Evolutionary conservation across 2,797 vertebrate genomes (phyloP), one percentile per base, ranked within the genome.

Genomic region (Sparidentex hasta): DNA sequence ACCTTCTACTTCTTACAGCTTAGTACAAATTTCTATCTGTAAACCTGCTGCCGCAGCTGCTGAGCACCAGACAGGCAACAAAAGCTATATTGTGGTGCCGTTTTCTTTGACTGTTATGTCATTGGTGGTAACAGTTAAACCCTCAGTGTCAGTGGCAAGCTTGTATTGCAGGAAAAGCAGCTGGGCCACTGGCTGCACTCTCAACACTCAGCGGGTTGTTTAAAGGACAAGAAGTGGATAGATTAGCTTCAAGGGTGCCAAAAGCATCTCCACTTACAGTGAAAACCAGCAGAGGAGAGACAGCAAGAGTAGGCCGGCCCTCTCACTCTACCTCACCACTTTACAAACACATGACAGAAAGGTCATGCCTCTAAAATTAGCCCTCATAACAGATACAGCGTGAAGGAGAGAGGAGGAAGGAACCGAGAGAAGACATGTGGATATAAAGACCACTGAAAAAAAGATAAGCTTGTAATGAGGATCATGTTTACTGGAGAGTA

Each of bases 361-460:
- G 95, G 95, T 94, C 94, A 93, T 21, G 5, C 11, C 50, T 88
- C 93, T 95, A 95, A 94, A 95, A 92, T 94, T 94, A 96, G 86
- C 74, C 29, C 61, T 71, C 54, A 66, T 64, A 74, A 83, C 58
- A 87, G 58, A 82, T 72, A 81, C 52, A 54, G 62, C 62, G 56
- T 73, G 82, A 50, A 20, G 84, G 69, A 77, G 57, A 21, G 46
- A 69, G 18, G 63, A 71, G 20, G 43, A 62, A 52, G 20, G 58
- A 79, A 61, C 41, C 17, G 59, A 73, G 3, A 29, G 54, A 51
- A 63, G 61, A 67, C 48, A 0, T 38, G 11, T 38, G 9, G 38
- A 52, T 56, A 65, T 59, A 5, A 43, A 56, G 52, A 56, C 29
- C 21, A 47, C 18, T 38, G n/a, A 33, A 33, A 14, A 47, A 73